Conservation (phyloP, 1,140 invertebrate species). For the Plectrocnemia conspersa region DNA sequence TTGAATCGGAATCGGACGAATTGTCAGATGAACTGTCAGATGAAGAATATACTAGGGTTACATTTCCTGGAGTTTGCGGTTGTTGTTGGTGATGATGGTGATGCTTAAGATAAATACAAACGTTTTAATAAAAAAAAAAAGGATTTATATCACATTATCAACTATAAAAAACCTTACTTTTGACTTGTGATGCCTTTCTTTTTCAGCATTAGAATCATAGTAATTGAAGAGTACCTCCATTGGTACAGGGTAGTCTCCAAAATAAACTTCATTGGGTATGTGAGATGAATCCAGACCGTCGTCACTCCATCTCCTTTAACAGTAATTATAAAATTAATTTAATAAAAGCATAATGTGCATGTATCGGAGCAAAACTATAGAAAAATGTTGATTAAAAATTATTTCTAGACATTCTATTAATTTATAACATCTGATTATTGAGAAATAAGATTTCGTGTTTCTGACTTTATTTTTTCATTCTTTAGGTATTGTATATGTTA, state of each 20-base stretch:
- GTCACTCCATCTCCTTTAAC: conserved; percentile 49
- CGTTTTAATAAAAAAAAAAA: not conserved
- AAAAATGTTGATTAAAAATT: not conserved
- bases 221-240: conserved; percentile 49
- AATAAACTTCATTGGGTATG: conserved; percentile 52
- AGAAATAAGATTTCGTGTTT: no score
- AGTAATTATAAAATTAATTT: not conserved
- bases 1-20: conserved; percentile 44
- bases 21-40: conserved; percentile 47
- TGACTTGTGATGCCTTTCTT: conserved; percentile 39
- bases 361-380: not conserved
- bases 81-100: not conserved
- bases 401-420: no score
- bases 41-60: conserved; percentile 50
- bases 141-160: not conserved
- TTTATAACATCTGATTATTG: not conserved
- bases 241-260: conserved; percentile 49
- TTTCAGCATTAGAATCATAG: conserved; percentile 49
- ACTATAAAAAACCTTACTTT: not conserved
- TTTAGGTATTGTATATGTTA: no score
- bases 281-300: conserved; percentile 50
- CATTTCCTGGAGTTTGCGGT: conserved; percentile 39
- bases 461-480: no score
- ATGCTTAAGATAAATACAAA: conserved; percentile 1
- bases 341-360: not conserved